Conservation (phyloP, 2,888 invertebrate genomes). For the Heliconius erato region DNA sequence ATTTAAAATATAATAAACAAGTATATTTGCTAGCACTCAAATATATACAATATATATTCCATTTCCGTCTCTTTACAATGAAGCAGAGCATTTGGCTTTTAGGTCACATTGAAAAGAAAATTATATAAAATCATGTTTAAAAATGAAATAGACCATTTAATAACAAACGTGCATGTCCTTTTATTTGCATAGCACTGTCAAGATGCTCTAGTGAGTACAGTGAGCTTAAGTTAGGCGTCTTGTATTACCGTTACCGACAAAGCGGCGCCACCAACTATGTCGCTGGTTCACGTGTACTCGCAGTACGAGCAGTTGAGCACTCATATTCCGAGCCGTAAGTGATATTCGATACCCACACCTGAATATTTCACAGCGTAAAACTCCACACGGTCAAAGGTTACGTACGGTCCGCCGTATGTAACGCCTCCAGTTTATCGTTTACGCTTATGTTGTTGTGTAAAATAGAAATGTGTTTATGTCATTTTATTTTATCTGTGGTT, state of each 20-base stretch:
- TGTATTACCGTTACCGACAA: constrained; percentile 82
- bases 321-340: constrained; percentile 51
- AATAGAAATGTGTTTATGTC: not conserved
- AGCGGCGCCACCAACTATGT: constrained; percentile 69
- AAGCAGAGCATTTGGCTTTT: not conserved
- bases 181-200: constrained; percentile 62
- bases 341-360: constrained; percentile 47
- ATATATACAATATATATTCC: not conserved
- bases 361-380: constrained; percentile 40
- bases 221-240: constrained; percentile 76
- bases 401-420: constrained; percentile 1
- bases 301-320: constrained; percentile 48
- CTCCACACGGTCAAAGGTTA: constrained; percentile 45
- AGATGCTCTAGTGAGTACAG: constrained; percentile 64
- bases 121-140: not conserved
- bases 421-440: constrained; percentile 10
- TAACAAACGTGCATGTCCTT: constrained; percentile 49
- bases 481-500: not conserved
- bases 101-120: not conserved
- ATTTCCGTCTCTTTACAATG: not conserved
- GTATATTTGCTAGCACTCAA: not conserved
- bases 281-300: constrained; percentile 52
- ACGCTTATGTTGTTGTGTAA: not conserved
- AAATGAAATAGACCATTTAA: constrained; percentile 6
- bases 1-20: not conserved